These are phyloP conservation scores for Drosophila eohydei DNA, from an alignment of 2,888 invertebrate species.

Conservation along the genomic window DNA sequence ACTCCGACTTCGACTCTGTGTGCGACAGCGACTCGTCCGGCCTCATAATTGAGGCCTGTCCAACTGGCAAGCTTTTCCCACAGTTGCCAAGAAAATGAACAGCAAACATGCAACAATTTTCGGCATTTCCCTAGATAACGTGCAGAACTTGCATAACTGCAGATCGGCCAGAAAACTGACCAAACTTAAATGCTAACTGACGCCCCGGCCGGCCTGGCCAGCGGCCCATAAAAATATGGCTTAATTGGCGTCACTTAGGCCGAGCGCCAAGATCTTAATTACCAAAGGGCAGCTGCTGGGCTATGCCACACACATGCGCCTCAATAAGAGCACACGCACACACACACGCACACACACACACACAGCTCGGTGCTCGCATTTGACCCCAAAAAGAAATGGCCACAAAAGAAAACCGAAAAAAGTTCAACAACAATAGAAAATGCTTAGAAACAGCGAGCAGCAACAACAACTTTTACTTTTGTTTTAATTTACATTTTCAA, in stretches of 20 bases:
- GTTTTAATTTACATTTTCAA: constrained; percentile 68
- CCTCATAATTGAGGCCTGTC: constrained; percentile 56
- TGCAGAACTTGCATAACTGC: constrained; percentile 69
- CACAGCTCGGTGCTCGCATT: constrained; percentile 44
- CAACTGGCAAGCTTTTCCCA: constrained; percentile 45
- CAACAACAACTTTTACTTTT: constrained; percentile 72
- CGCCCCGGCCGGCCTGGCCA: constrained; percentile 11
- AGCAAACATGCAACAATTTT: constrained; percentile 41
- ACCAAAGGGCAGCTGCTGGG: constrained; percentile 44
- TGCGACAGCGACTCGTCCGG: constrained; percentile 30
- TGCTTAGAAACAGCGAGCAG: constrained; percentile 47
- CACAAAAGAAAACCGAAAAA: constrained; percentile 50
- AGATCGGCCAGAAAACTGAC: background rate
- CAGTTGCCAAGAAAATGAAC: constrained; percentile 36
- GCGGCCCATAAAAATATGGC: constrained; percentile 60
- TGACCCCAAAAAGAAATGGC: constrained; percentile 58
- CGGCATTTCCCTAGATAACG: constrained; percentile 24
- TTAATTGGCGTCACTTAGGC: constrained; percentile 77
- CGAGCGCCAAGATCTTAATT: constrained; percentile 64
- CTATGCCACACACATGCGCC: constrained; percentile 11
- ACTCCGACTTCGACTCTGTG: constrained; percentile 10
- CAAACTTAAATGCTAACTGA: constrained; percentile 2
- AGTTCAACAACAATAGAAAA: constrained; percentile 57
- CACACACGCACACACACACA: constrained; percentile 7
- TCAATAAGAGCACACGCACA: constrained; percentile 3